These are phyloP conservation scores for Cheirogaleus medius DNA, from an alignment of 2,113 vertebrate genomes.

Conservation along the genomic window DNA sequence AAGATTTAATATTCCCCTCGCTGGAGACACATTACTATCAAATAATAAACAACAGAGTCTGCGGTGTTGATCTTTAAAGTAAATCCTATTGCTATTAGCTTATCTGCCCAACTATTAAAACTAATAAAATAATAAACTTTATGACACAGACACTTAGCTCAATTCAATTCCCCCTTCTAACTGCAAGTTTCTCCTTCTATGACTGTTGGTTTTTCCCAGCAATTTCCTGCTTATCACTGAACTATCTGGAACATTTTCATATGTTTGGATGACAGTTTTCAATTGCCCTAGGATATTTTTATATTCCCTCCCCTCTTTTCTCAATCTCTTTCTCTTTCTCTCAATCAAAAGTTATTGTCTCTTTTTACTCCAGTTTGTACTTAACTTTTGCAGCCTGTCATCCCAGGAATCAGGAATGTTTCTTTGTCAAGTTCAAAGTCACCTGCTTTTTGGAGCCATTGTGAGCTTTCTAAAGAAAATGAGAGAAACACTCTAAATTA, in stretches of 20 bases:
- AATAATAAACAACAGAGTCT: constrained; percentile 74
- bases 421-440: constrained; percentile 27
- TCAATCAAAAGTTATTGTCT: background rate
- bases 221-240: constrained; percentile 69
- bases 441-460: background rate
- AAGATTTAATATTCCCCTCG: constrained; percentile 56
- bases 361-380: background rate
- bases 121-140: constrained; percentile 81
- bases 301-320: background rate
- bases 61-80: constrained; percentile 76
- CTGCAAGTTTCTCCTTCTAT: constrained; percentile 37
- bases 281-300: constrained; percentile 45
- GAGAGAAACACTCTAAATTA: background rate
- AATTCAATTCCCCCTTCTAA: background rate
- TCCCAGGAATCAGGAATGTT: background rate
- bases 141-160: constrained; percentile 72
- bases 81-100: constrained; percentile 79
- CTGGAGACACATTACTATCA: constrained; percentile 63
- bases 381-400: background rate
- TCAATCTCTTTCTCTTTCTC: background rate
- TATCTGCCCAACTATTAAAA: constrained; percentile 78
- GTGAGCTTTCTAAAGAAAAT: background rate
- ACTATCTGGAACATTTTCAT: constrained; percentile 64
- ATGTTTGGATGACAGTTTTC: constrained; percentile 60
- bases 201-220: constrained; percentile 46